These are phyloP conservation scores for Polydrusus cervinus DNA, from an alignment of 2,888 invertebrate genomes.

Conservation along the genomic window DNA sequence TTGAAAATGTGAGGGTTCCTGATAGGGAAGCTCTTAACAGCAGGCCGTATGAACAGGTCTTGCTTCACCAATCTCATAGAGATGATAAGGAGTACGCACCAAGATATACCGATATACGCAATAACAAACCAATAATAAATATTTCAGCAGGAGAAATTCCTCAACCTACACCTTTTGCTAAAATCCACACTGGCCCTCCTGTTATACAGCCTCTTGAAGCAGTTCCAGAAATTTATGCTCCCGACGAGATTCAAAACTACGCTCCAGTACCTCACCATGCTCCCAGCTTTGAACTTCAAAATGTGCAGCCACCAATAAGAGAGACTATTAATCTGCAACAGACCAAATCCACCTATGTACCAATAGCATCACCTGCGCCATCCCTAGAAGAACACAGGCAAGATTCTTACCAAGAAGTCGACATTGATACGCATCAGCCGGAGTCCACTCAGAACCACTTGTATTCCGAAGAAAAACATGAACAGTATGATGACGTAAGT, in stretches of 20 bases:
- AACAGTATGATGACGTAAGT: conserved; percentile 42
- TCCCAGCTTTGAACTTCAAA: conserved; percentile 8
- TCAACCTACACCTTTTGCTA: conserved; percentile 13
- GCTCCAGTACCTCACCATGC: conserved; percentile 24
- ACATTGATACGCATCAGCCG: background rate
- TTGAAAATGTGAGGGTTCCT: conserved; percentile 10
- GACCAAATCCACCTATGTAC: background rate
- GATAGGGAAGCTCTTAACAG: conserved; percentile 26
- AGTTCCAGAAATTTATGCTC: conserved; percentile 22
- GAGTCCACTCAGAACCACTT: background rate
- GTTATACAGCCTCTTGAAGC: conserved; percentile 1
- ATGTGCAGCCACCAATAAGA: background rate
- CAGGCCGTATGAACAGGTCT: conserved; percentile 33
- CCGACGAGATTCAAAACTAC: conserved; percentile 30
- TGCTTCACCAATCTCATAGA: background rate
- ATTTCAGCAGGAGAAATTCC: conserved; percentile 11
- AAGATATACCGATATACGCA: conserved; percentile 24
- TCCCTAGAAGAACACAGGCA: background rate
- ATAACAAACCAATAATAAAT: conserved; percentile 31
- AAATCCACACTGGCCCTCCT: background rate
- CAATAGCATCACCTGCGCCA: background rate
- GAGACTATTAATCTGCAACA: background rate
- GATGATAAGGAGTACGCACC: conserved; percentile 34
- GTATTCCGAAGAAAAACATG: conserved; percentile 13
- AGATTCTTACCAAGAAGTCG: background rate